phyloP scores from a whole-genome alignment of 2,888 invertebrate species.

The Hofmannophila pseudospretella region DNA sequence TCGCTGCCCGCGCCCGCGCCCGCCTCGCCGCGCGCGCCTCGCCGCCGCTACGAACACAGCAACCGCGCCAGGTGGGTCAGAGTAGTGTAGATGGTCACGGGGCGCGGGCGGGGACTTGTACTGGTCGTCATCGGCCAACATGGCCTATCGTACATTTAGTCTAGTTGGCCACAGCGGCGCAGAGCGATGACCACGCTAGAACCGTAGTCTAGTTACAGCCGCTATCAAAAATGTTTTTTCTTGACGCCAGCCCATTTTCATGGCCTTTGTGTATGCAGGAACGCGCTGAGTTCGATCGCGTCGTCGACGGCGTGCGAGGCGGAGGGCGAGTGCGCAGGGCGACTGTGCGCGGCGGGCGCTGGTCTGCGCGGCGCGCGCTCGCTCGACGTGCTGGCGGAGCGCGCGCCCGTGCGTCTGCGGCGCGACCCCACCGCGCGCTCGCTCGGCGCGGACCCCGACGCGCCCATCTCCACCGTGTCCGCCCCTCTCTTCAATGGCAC shows the following conservation, averaged over 20 bases:
- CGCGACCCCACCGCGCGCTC: conserved; percentile 52
- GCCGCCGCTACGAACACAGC: conserved; percentile 15
- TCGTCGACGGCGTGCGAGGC: conserved; percentile 78
- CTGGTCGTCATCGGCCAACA: too few relatives aligned
- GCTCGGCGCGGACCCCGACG: conserved; percentile 51
- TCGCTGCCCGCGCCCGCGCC: conserved; percentile 45
- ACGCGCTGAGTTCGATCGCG: conserved; percentile 82
- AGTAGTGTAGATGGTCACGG: too few relatives aligned
- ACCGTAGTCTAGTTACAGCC: too few relatives aligned
- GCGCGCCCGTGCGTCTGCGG: conserved; percentile 32
- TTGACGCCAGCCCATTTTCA: too few relatives aligned
- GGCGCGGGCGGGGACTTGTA: too few relatives aligned
- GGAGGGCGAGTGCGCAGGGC: conserved; percentile 25
- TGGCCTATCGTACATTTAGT: too few relatives aligned
- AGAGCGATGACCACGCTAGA: too few relatives aligned
- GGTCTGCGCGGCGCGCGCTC: conserved; percentile 45
- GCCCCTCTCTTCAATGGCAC: conserved; percentile 65
- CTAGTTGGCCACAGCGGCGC: too few relatives aligned
- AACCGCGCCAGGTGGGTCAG: conserved; percentile 30
- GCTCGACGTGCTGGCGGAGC: conserved; percentile 37
- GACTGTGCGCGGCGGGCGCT: conserved; percentile 25
- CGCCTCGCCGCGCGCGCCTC: conserved; percentile 16
- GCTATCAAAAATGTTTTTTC: too few relatives aligned
- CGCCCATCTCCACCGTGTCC: conserved; percentile 52
- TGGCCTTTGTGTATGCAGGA: conserved; percentile 49